Percentiles rank a stretch among this genome's conserved stretches.
Conservation (phyloP, 2,113 vertebrate genomes). For the Sapajus apella region DNA sequence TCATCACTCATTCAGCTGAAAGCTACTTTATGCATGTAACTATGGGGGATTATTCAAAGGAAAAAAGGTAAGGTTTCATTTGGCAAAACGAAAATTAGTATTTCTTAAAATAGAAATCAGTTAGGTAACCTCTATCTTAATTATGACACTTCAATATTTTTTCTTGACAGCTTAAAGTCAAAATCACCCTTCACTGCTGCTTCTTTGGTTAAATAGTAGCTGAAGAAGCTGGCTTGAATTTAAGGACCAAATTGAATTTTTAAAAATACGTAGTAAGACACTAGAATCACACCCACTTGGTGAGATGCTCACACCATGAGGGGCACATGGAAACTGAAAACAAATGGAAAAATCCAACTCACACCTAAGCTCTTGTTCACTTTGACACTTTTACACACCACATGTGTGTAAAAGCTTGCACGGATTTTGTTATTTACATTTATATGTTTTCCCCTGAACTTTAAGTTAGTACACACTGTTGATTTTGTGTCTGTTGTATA, state of each 20-base stretch:
- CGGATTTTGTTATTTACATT: neutral
- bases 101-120: slow-evolving; percentile 70
- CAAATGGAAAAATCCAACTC: neutral
- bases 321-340: neutral
- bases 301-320: neutral
- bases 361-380: neutral
- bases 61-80: neutral
- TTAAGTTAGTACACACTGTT: neutral
- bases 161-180: slow-evolving; percentile 68
- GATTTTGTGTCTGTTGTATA: neutral
- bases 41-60: neutral
- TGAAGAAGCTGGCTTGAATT: slow-evolving; percentile 61
- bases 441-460: neutral
- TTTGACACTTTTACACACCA: neutral
- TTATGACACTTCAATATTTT: slow-evolving; percentile 56
- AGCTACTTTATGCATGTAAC: slow-evolving; percentile 23
- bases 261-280: neutral
- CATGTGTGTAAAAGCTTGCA: neutral
- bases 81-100: slow-evolving; percentile 57
- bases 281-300: neutral
- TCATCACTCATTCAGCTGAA: slow-evolving; percentile 23
- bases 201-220: slow-evolving; percentile 58
- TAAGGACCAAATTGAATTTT: slow-evolving; percentile 48
- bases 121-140: slow-evolving; percentile 65
- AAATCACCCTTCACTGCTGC: slow-evolving; percentile 45